Percentiles rank a stretch among this genome's conserved stretches.
Evolutionary conservation across 1,140 invertebrate genomes (phyloP).

Genomic region (Dolichoris vasculosae): DNA sequence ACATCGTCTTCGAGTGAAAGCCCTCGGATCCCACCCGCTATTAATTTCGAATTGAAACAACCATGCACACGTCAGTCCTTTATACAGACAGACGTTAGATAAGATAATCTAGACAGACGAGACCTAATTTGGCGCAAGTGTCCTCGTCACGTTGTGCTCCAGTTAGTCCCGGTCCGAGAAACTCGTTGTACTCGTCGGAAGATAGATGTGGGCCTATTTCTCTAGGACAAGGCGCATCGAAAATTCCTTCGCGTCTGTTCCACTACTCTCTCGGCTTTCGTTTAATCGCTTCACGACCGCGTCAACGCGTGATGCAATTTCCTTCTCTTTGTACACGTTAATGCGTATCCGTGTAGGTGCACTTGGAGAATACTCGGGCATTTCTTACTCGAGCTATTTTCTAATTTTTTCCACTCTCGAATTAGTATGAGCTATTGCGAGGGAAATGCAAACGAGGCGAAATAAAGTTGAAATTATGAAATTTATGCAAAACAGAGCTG

Average conservation of each 20-base stretch:
- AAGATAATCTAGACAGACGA: background rate
- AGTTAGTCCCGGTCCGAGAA: background rate
- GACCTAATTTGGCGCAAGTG: background rate
- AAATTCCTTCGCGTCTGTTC: background rate
- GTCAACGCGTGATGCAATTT: conserved; percentile 11
- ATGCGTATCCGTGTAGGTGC: background rate
- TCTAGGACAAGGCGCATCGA: background rate
- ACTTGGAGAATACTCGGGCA: background rate
- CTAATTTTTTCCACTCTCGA: background rate
- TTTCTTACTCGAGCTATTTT: background rate
- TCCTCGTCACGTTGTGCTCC: background rate
- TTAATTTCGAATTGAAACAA: background rate
- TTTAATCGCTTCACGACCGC: background rate
- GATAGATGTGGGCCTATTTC: background rate
- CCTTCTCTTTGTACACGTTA: background rate
- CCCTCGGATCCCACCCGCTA: background rate
- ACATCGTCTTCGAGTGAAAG: background rate
- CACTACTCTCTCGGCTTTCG: background rate
- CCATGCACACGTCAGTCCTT: background rate
- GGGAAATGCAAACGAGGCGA: background rate
- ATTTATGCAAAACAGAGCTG: background rate
- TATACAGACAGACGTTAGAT: background rate
- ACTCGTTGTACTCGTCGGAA: background rate
- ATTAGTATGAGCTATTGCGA: background rate
- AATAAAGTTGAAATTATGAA: conserved; percentile 11